Percentiles rank a stretch among this genome's conserved stretches.
Evolutionary conservation across 1,140 invertebrate genomes (phyloP).

Genomic region (Lordiphosa collinella): DNA sequence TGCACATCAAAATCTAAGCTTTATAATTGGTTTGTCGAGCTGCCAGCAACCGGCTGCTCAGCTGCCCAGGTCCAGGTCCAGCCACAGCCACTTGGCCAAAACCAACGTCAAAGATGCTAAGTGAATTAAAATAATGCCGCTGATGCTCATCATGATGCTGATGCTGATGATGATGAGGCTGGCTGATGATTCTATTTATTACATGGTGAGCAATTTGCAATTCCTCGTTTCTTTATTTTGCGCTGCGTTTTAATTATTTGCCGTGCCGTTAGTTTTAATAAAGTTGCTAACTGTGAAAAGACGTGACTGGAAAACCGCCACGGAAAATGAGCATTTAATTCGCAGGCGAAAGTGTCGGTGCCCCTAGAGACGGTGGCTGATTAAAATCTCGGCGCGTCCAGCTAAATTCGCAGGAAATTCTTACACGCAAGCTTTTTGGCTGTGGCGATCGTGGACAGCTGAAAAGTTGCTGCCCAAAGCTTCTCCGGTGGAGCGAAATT

Average conservation of each 20-base stretch:
- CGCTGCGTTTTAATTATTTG: conserved; percentile 72
- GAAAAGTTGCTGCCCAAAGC: conserved; percentile 56
- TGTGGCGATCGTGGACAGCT: conserved; percentile 42
- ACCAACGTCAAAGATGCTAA: conserved; percentile 59
- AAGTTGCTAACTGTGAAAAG: conserved; percentile 76
- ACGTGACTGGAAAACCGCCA: conserved; percentile 60
- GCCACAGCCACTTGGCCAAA: conserved; percentile 17
- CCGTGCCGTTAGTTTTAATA: conserved; percentile 74
- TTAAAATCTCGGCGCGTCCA: conserved; percentile 54
- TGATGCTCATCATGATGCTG: conserved; percentile 10
- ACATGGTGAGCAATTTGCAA: conserved; percentile 69
- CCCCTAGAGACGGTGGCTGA: conserved; percentile 44
- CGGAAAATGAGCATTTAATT: conserved; percentile 66
- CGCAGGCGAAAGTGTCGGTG: conserved; percentile 63
- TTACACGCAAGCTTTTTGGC: conserved; percentile 46
- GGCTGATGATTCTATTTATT: conserved; percentile 75
- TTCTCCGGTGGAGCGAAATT: conserved; percentile 50
- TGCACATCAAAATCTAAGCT: conserved; percentile 61
- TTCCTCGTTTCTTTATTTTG: conserved; percentile 32
- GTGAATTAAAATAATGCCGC: conserved; percentile 68
- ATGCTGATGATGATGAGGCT: conserved; percentile 15
- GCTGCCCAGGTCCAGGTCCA: neutral
- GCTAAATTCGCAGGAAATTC: conserved; percentile 69
- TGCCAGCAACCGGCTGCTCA: conserved; percentile 45
- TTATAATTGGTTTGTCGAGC: conserved; percentile 72